These are phyloP conservation scores for Trichoplusia ni DNA, from an alignment of 1,140 invertebrate genomes.

Conservation along the genomic window DNA sequence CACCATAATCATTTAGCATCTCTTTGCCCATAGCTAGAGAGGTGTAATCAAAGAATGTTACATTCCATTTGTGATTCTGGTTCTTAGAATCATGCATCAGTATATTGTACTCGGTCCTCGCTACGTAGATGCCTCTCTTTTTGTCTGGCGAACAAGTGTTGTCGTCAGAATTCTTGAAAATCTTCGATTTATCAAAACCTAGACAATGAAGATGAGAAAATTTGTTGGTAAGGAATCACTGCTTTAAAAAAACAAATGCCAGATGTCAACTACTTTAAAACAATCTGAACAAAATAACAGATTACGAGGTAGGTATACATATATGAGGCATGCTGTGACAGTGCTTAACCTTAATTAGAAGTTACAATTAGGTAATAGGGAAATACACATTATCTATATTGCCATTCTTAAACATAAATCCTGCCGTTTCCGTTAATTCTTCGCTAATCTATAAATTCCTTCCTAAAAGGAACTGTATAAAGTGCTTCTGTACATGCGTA, in stretches of 20 bases:
- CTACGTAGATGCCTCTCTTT: slow-evolving; percentile 87
- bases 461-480: no score
- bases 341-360: no score
- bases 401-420: no score
- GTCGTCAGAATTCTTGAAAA: slow-evolving; percentile 77
- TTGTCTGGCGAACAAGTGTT: slow-evolving; percentile 86
- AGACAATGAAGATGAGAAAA: background rate
- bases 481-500: no score
- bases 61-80: slow-evolving; percentile 92
- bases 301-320: no score
- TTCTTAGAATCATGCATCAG: slow-evolving; percentile 95
- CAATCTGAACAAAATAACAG: no score
- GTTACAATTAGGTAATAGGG: no score
- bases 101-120: slow-evolving; percentile 96
- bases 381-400: no score
- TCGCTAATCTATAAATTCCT: no score
- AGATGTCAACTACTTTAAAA: no score
- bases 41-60: slow-evolving; percentile 95
- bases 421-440: no score
- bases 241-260: background rate
- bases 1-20: slow-evolving; percentile 91
- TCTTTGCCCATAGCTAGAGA: slow-evolving; percentile 88
- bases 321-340: no score
- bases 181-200: slow-evolving; percentile 76
- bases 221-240: background rate